These are phyloP conservation scores for Oryzias celebensis DNA, from an alignment of 2,113 vertebrate species.

Conservation along the genomic window DNA sequence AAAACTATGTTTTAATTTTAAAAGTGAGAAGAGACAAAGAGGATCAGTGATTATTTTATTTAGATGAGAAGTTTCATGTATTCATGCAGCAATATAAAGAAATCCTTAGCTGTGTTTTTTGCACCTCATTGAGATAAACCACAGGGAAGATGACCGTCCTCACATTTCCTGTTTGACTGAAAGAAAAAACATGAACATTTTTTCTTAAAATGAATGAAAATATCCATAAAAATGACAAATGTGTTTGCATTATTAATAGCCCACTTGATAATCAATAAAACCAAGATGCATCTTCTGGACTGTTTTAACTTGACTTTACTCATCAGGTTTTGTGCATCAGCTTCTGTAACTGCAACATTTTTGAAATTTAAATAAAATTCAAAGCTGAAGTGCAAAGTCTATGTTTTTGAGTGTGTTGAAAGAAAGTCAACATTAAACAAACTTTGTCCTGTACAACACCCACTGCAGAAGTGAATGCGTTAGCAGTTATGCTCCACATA, in stretches of 20 bases:
- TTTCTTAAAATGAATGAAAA: background rate
- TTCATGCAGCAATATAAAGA: background rate
- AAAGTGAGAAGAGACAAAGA: too few species aligned
- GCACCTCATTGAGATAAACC: conserved; percentile 89
- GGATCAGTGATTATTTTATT: too few species aligned
- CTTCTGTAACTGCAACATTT: background rate
- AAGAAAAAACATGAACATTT: background rate
- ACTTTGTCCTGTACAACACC: background rate
- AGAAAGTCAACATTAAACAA: too few species aligned
- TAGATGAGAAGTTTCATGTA: background rate
- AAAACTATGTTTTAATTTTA: too few species aligned
- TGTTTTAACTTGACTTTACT: background rate
- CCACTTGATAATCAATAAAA: background rate
- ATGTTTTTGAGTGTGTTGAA: background rate
- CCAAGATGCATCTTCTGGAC: background rate
- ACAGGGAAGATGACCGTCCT: conserved; percentile 86
- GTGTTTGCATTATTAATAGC: too few species aligned
- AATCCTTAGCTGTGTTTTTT: conserved; percentile 5
- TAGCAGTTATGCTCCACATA: too few species aligned
- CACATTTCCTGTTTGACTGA: conserved; percentile 85
- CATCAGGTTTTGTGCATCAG: background rate
- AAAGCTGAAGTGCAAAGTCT: background rate
- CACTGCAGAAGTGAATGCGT: too few species aligned
- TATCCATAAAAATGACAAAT: background rate
- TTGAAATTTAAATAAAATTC: background rate